These are phyloP conservation scores for Oryzias dopingdopingensis DNA, from an alignment of 2,797 vertebrate species.

Conservation along the genomic window DNA sequence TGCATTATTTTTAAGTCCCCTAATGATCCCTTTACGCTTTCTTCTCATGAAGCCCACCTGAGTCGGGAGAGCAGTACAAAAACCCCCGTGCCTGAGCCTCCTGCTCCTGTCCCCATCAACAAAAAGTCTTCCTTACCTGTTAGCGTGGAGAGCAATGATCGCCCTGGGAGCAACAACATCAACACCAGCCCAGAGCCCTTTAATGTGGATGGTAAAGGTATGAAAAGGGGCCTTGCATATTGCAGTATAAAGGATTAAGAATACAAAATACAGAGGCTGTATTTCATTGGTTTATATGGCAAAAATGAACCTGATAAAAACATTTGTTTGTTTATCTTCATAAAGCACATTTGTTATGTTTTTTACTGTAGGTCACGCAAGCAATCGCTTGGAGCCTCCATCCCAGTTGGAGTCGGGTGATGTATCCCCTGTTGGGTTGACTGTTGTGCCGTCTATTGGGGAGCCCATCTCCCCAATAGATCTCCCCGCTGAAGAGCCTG, in stretches of 20 bases:
- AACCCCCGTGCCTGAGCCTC: conserved; percentile 32
- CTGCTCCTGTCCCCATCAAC: conserved; percentile 7
- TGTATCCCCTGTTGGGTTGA: conserved; percentile 37
- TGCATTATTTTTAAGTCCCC: background rate
- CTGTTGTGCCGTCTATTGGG: conserved; percentile 22
- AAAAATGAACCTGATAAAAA: no score
- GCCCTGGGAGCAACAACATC: conserved; percentile 34
- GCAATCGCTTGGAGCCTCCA: conserved; percentile 64
- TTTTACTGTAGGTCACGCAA: conserved; percentile 42
- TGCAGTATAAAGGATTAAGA: no score
- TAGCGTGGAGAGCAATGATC: conserved; percentile 51
- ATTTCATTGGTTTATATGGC: no score
- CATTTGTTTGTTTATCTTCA: no score
- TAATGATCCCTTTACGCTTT: background rate
- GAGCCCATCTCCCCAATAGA: conserved; percentile 61
- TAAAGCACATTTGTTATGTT: no score
- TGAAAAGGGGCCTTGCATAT: no score
- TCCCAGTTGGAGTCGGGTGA: conserved; percentile 58
- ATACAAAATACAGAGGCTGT: no score
- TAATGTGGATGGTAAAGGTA: conserved; percentile 57
- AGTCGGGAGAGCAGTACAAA: conserved; percentile 55
- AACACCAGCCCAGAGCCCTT: conserved; percentile 58
- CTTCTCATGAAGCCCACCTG: conserved; percentile 35
- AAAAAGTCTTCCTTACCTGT: conserved; percentile 48
- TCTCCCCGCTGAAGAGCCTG: conserved; percentile 69